Evolutionary conservation across 2,888 invertebrate species (phyloP).

Genomic region (Strigamia transsilvanica): DNA sequence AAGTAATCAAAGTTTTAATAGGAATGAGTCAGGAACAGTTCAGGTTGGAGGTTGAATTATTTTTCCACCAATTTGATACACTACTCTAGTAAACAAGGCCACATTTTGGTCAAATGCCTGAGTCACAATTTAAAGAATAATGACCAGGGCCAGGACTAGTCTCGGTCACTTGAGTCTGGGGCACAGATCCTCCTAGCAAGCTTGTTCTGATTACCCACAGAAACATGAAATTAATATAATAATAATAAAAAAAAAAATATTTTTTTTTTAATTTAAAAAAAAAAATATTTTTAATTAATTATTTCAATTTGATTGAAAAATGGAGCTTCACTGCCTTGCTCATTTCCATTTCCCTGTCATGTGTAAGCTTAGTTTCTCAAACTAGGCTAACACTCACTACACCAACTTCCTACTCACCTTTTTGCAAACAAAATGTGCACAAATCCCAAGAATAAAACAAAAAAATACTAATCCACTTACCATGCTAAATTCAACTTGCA

Average conservation of each 20-base stretch:
- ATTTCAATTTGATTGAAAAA: background rate
- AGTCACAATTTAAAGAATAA: conserved; percentile 35
- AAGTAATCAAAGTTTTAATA: background rate
- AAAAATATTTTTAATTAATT: too few relatives aligned
- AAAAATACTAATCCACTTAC: background rate
- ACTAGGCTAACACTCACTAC: conserved; percentile 41
- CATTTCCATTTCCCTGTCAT: conserved; percentile 29
- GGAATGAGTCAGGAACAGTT: too few relatives aligned
- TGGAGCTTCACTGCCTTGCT: background rate
- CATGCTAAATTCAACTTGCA: conserved; percentile 1
- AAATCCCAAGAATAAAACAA: background rate
- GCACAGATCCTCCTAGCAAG: conserved; percentile 11
- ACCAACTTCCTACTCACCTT: conserved; percentile 32
- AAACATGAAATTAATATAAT: background rate
- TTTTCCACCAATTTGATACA: conserved; percentile 21
- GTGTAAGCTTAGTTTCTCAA: conserved; percentile 26
- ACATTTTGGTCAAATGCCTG: conserved; percentile 29
- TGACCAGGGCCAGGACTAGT: conserved; percentile 41
- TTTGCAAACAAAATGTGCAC: background rate
- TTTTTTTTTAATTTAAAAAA: background rate
- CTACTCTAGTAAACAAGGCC: conserved; percentile 4
- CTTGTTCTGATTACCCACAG: conserved; percentile 39
- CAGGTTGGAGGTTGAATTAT: background rate
- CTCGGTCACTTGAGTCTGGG: conserved; percentile 49
- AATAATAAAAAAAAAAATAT: conserved; percentile 3